These are phyloP conservation scores for Carapus acus DNA, from an alignment of 2,797 vertebrate species.

Conservation along the genomic window DNA sequence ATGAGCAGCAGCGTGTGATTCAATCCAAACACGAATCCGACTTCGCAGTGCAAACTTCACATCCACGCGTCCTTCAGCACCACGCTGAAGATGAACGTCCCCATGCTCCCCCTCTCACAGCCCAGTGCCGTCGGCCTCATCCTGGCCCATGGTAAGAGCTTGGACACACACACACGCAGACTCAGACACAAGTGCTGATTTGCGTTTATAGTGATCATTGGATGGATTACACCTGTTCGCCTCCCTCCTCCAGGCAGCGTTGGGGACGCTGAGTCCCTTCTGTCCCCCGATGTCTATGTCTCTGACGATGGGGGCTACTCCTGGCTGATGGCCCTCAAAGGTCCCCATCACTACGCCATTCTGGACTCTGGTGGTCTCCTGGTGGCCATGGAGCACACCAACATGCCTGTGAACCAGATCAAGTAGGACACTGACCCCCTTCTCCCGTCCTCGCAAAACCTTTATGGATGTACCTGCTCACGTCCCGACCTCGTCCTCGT, in stretches of 20 bases:
- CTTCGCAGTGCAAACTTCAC: slow-evolving; percentile 88
- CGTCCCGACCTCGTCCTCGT: neutral
- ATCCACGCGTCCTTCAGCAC: slow-evolving; percentile 90
- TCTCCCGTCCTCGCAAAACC: too few species aligned
- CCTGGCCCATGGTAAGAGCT: slow-evolving; percentile 83
- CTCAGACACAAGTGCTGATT: neutral
- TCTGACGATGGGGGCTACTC: slow-evolving; percentile 92
- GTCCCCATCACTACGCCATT: slow-evolving; percentile 92
- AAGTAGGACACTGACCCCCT: slow-evolving; percentile 71
- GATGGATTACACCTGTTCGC: too few species aligned
- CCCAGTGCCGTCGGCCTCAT: slow-evolving; percentile 87
- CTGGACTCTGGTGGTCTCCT: slow-evolving; percentile 90
- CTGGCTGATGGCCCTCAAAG: slow-evolving; percentile 80
- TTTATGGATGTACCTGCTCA: neutral
- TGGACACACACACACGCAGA: slow-evolving; percentile 2
- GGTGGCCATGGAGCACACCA: slow-evolving; percentile 83
- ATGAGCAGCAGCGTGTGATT: neutral
- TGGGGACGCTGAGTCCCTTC: slow-evolving; percentile 81
- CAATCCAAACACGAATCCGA: slow-evolving; percentile 1
- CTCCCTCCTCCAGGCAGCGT: slow-evolving; percentile 74
- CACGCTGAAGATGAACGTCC: slow-evolving; percentile 85
- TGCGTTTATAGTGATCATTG: too few species aligned
- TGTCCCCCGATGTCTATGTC: slow-evolving; percentile 85
- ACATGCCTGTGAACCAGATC: slow-evolving; percentile 76
- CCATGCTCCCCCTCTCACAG: slow-evolving; percentile 84